Conservation (phyloP, 2,888 invertebrate species). For the Dorcus hopei region DNA sequence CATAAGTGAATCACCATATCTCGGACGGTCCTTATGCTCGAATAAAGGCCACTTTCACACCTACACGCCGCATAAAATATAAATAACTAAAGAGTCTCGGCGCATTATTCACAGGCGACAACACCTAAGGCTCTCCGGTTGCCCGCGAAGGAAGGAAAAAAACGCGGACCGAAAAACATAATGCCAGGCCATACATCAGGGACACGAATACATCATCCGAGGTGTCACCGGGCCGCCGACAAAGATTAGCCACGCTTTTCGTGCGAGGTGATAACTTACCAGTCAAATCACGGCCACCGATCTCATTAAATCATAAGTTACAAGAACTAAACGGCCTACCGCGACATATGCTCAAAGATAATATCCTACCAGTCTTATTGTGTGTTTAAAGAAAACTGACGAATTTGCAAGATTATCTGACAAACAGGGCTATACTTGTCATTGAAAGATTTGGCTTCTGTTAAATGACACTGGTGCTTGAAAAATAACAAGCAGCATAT, state of each 20-base stretch:
- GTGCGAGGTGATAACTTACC: conserved; percentile 27
- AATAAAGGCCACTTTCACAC: not conserved
- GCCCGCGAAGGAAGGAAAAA: not conserved
- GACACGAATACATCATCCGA: conserved; percentile 29
- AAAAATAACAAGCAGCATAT: no score
- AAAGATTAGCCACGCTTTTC: conserved; percentile 25
- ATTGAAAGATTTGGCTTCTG: no score
- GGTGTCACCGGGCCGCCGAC: conserved; percentile 27
- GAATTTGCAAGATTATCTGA: no score
- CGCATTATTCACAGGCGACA: not conserved
- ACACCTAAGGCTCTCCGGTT: not conserved
- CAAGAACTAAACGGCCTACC: no score
- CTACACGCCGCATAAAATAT: not conserved
- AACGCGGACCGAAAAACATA: conserved; percentile 20
- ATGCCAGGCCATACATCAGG: conserved; percentile 27
- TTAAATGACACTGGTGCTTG: no score
- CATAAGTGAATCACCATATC: no score
- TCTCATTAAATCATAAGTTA: no score
- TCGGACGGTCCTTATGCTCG: no score
- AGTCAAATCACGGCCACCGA: not conserved
- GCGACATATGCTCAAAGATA: no score
- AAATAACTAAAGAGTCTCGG: not conserved
- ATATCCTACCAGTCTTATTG: no score
- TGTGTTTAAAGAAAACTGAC: no score
- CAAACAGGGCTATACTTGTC: no score